Conservation (phyloP, 2,113 vertebrate species). For the Odobenus rosmarus region DNA sequence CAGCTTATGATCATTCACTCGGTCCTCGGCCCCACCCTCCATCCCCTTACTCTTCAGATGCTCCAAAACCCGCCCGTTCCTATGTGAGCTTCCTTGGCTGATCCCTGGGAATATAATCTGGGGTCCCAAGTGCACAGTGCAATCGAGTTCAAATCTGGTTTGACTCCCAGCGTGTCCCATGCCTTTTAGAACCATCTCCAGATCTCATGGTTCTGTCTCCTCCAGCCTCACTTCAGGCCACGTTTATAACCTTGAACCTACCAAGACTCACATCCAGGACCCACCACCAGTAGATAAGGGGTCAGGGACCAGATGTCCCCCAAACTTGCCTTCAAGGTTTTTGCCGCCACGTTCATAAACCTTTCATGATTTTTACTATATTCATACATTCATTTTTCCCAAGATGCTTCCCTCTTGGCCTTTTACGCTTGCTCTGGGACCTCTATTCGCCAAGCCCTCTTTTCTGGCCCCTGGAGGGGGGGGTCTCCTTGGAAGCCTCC, state of each 20-base stretch:
- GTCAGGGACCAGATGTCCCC: neutral
- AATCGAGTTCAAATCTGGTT: neutral
- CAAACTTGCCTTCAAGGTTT: slow-evolving; percentile 17
- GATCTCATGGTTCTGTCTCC: slow-evolving; percentile 9
- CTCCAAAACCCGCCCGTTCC: neutral
- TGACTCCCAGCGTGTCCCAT: neutral
- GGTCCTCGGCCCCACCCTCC: neutral
- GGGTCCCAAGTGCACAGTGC: neutral
- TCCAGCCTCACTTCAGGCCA: neutral
- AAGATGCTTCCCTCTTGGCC: neutral
- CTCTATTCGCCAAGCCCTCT: slow-evolving; percentile 4
- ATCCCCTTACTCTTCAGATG: neutral
- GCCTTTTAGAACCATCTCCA: slow-evolving; percentile 23
- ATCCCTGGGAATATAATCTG: neutral
- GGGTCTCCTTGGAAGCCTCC: neutral
- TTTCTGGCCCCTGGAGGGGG: neutral
- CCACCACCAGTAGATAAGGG: neutral
- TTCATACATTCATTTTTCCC: slow-evolving; percentile 45
- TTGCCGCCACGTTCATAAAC: neutral
- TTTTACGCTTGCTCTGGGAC: neutral
- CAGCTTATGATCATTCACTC: neutral
- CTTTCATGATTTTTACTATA: neutral
- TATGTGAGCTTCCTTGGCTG: neutral
- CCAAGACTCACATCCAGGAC: neutral
- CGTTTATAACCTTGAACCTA: slow-evolving; percentile 41